These are phyloP conservation scores for Lingula anatina DNA, from an alignment of 2,888 invertebrate genomes.

Conservation along the genomic window DNA sequence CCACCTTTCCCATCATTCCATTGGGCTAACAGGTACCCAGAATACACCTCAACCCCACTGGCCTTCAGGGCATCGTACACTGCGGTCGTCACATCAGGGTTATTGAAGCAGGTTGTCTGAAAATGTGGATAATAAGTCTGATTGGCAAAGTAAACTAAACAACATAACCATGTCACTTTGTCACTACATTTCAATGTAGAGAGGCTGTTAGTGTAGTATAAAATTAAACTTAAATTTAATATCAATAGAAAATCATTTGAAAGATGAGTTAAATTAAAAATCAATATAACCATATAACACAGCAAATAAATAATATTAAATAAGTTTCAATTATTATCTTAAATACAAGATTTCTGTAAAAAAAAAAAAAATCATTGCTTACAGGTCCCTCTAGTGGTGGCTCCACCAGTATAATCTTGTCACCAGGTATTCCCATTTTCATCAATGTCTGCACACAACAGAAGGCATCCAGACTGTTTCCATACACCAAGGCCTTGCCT, in stretches of 20 bases:
- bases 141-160: too few relatives aligned
- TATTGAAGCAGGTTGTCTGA: constrained; percentile 42
- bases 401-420: constrained; percentile 59
- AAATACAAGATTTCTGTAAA: too few relatives aligned
- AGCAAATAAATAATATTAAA: too few relatives aligned
- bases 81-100: constrained; percentile 33
- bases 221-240: too few relatives aligned
- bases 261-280: too few relatives aligned
- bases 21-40: constrained; percentile 36
- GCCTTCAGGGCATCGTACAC: constrained; percentile 24
- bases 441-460: constrained; percentile 64
- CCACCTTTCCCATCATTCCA: constrained; percentile 38
- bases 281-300: too few relatives aligned
- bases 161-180: too few relatives aligned
- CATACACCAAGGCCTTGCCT: constrained; percentile 64
- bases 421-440: constrained; percentile 58
- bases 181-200: too few relatives aligned
- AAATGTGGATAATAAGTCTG: too few relatives aligned
- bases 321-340: too few relatives aligned
- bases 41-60: constrained; percentile 33
- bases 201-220: too few relatives aligned
- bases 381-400: constrained; percentile 21
- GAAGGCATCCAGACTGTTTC: constrained; percentile 63
- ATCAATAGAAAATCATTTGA: too few relatives aligned
- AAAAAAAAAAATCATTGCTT: background rate